phyloP scores from a whole-genome alignment of 2,797 vertebrate species.

The Coregonus sp. region DNA sequence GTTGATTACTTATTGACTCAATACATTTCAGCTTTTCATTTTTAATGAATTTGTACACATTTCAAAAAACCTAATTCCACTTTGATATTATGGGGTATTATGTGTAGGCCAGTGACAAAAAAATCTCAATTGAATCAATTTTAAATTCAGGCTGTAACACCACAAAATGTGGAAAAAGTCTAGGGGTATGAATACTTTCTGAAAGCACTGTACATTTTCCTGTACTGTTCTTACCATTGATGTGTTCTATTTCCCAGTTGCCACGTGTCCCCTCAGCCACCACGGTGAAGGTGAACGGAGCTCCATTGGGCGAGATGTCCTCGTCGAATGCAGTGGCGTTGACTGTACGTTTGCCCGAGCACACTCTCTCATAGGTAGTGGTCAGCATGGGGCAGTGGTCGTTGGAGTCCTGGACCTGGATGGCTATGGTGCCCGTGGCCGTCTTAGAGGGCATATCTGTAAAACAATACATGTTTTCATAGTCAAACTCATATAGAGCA shows the following conservation, averaged over 20 bases:
- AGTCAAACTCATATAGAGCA: background rate
- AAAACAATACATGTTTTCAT: constrained; percentile 20
- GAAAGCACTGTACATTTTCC: too few species aligned
- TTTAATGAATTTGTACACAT: too few species aligned
- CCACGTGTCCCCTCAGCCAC: constrained; percentile 72
- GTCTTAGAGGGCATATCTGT: constrained; percentile 84
- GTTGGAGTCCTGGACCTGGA: constrained; percentile 83
- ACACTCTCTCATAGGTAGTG: constrained; percentile 68
- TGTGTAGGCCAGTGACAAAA: too few species aligned
- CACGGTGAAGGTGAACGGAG: constrained; percentile 82
- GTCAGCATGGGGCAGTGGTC: constrained; percentile 87
- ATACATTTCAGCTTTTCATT: too few species aligned
- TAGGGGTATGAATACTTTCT: too few species aligned
- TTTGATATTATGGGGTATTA: too few species aligned
- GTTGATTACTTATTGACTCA: too few species aligned
- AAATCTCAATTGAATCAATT: too few species aligned
- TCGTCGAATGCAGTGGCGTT: constrained; percentile 79
- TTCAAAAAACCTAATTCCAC: too few species aligned
- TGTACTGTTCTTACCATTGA: constrained; percentile 76
- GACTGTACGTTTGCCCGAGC: constrained; percentile 71
- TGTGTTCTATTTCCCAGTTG: constrained; percentile 77
- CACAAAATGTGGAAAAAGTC: too few species aligned
- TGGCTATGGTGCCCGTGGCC: constrained; percentile 85
- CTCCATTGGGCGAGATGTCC: constrained; percentile 77
- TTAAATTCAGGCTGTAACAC: too few species aligned